Evolutionary conservation across 1,140 invertebrate genomes (phyloP).

Genomic region (Drosophila busckii): DNA sequence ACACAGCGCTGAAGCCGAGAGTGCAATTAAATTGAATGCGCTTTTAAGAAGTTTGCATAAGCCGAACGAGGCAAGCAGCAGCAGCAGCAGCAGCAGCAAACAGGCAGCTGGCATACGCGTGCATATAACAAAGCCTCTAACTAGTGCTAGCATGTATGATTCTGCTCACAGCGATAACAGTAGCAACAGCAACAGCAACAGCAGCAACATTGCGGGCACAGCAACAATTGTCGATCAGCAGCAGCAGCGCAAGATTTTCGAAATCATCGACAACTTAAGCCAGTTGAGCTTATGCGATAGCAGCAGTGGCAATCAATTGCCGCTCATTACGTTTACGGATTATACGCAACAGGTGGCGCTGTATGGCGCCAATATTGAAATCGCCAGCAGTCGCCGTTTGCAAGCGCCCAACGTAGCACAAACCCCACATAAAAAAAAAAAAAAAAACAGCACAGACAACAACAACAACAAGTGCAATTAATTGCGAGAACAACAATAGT

Average conservation of each 20-base stretch:
- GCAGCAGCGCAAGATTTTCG: slow-evolving; percentile 50
- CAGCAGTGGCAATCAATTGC: slow-evolving; percentile 25
- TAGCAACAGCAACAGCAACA: slow-evolving; percentile 9
- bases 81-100: background rate
- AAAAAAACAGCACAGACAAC: slow-evolving; percentile 9
- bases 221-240: slow-evolving; percentile 19
- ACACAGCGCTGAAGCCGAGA: background rate
- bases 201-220: background rate
- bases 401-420: slow-evolving; percentile 56
- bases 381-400: slow-evolving; percentile 27
- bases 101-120: slow-evolving; percentile 16
- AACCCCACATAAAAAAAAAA: slow-evolving; percentile 49
- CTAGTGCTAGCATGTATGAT: slow-evolving; percentile 50
- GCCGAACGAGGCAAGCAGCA: slow-evolving; percentile 5
- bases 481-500: slow-evolving; percentile 32
- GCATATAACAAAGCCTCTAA: slow-evolving; percentile 20
- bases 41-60: slow-evolving; percentile 36
- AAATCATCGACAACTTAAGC: slow-evolving; percentile 70
- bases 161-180: slow-evolving; percentile 10
- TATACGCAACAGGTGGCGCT: slow-evolving; percentile 63
- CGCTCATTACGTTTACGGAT: slow-evolving; percentile 68
- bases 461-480: slow-evolving; percentile 43
- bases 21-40: slow-evolving; percentile 28
- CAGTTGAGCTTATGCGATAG: slow-evolving; percentile 49
- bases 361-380: slow-evolving; percentile 41